Conservation (phyloP, 2,113 vertebrate genomes). For the Ranitomeya imitator region DNA sequence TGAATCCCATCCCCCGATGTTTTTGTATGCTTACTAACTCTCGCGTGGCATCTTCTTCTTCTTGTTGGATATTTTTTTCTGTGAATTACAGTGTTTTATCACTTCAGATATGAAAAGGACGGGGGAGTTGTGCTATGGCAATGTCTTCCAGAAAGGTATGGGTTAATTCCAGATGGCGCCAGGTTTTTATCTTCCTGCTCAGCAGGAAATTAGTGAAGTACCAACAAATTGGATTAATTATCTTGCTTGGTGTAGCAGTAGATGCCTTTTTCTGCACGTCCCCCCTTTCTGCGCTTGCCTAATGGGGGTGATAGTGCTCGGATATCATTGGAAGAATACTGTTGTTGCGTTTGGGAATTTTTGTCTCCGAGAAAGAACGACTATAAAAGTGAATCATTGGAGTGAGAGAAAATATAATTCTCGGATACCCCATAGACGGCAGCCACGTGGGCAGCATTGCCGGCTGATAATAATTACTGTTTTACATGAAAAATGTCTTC, state of each 20-base stretch:
- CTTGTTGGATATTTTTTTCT: background rate
- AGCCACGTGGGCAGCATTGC: background rate
- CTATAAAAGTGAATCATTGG: background rate
- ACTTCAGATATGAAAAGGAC: background rate
- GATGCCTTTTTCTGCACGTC: background rate
- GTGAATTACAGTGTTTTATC: background rate
- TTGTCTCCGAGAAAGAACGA: background rate
- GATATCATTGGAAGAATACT: background rate
- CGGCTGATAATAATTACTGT: background rate
- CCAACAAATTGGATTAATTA: conserved; percentile 38
- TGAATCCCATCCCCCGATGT: no score
- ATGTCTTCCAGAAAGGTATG: background rate
- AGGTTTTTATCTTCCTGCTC: background rate
- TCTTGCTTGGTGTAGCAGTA: background rate
- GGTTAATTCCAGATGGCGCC: background rate
- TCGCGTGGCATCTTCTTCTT: background rate
- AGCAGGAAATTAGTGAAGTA: background rate
- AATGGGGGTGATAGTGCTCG: background rate
- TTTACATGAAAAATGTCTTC: background rate
- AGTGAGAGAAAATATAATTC: background rate
- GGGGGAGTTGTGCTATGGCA: background rate
- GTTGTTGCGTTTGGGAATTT: background rate
- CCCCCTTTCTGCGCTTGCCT: background rate
- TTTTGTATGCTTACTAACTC: background rate
- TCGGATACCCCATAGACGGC: background rate